Evolutionary conservation across 2,113 vertebrate species (phyloP).

Genomic region (Oryzias javanicus): DNA sequence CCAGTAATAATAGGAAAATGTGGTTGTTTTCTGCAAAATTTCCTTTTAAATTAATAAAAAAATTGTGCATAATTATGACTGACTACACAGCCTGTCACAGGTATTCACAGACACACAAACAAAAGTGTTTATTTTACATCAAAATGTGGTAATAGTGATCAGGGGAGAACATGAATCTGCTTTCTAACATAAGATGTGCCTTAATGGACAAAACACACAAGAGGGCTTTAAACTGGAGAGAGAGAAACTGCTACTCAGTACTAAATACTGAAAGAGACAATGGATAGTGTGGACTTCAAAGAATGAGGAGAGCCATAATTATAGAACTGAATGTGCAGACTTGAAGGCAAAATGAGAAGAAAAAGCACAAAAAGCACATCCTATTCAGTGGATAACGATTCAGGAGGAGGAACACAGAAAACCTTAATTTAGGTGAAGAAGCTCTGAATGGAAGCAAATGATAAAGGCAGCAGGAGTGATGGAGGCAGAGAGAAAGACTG

Average conservation of each 20-base stretch:
- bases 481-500: constrained; percentile 14
- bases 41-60: no score
- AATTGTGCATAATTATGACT: no score
- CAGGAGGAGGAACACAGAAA: constrained; percentile 10
- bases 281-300: constrained; percentile 4
- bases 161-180: neutral
- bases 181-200: constrained; percentile 5
- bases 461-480: constrained; percentile 21
- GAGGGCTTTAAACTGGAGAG: constrained; percentile 6
- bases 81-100: no score
- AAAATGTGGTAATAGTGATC: no score
- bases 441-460: constrained; percentile 21
- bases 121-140: no score
- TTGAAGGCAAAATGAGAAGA: constrained; percentile 9
- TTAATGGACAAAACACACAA: constrained; percentile 12
- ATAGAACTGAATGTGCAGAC: constrained; percentile 1
- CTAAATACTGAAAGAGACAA: constrained; percentile 20
- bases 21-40: no score
- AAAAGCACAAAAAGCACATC: constrained; percentile 6
- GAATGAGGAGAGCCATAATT: constrained; percentile 12
- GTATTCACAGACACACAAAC: no score
- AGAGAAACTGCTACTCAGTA: constrained; percentile 7
- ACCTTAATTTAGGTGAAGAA: constrained; percentile 43
- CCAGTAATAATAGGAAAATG: no score
- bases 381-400: neutral